Percentiles rank a stretch among this genome's conserved stretches.
phyloP scores from a whole-genome alignment of 2,888 invertebrate genomes.

The Tubulanus polymorphus region DNA sequence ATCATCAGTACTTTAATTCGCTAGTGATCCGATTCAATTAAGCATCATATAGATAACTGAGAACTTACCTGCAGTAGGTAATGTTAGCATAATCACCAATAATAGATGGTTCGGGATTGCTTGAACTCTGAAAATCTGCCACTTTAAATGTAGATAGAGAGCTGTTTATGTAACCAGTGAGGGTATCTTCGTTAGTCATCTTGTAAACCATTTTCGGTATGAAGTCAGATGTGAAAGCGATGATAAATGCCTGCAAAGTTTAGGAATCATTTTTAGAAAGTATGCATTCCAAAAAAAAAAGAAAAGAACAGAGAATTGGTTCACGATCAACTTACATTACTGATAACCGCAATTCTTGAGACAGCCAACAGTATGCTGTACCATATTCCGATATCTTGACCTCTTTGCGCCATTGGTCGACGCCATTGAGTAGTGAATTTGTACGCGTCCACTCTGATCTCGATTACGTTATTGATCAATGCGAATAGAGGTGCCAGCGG shows the following conservation, averaged over 20 bases:
- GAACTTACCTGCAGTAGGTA: conserved; percentile 35
- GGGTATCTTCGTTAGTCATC: conserved; percentile 53
- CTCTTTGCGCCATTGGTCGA: conserved; percentile 82
- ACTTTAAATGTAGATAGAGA: conserved; percentile 43
- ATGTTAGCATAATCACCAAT: conserved; percentile 27
- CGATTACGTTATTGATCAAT: conserved; percentile 88
- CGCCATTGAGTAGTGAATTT: conserved; percentile 84
- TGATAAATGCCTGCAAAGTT: conserved; percentile 81
- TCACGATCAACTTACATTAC: conserved; percentile 68
- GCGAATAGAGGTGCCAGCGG: conserved; percentile 95
- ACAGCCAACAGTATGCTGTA: conserved; percentile 87
- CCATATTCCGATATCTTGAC: conserved; percentile 88
- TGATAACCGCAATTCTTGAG: conserved; percentile 86
- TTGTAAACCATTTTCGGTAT: conserved; percentile 92
- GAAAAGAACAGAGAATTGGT: background rate
- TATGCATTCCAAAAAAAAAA: background rate
- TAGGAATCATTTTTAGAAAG: background rate
- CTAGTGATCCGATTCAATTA: background rate
- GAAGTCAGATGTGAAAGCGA: conserved; percentile 96
- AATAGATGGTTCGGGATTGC: conserved; percentile 24
- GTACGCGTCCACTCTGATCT: conserved; percentile 91
- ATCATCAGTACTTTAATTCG: no score
- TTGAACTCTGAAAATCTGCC: conserved; percentile 30
- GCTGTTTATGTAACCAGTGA: conserved; percentile 40
- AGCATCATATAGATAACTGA: background rate